phyloP scores from a whole-genome alignment of 2,113 vertebrate genomes.

The Platysteira castanea region DNA sequence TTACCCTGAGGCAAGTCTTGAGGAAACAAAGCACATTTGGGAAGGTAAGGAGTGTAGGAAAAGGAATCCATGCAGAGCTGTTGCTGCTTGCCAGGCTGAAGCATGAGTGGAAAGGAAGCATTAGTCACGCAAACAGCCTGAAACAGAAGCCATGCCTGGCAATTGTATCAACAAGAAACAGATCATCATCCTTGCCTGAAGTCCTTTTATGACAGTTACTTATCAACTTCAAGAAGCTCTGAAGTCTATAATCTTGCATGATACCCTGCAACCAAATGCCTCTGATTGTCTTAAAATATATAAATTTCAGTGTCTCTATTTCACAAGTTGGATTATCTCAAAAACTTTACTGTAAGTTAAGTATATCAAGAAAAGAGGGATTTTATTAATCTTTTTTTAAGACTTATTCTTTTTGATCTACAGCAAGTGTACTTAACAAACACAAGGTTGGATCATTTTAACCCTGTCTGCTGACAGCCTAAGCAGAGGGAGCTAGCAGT shows the following conservation, averaged over 20 bases:
- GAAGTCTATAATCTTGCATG: neutral
- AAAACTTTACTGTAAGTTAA: neutral
- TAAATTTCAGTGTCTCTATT: neutral
- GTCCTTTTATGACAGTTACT: neutral
- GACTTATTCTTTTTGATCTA: neutral
- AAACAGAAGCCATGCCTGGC: slow-evolving; percentile 10
- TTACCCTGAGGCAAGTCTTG: neutral
- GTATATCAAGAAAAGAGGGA: neutral
- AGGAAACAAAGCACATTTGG: neutral
- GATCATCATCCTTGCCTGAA: neutral
- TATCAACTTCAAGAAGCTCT: slow-evolving; percentile 2
- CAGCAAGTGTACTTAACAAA: neutral
- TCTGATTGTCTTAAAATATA: neutral
- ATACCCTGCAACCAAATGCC: neutral
- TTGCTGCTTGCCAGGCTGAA: neutral
- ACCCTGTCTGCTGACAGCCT: neutral
- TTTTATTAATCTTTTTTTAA: neutral
- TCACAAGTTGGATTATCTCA: neutral
- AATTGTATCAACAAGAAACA: slow-evolving; percentile 8
- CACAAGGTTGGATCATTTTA: neutral
- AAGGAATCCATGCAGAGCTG: neutral
- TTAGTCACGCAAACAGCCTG: neutral
- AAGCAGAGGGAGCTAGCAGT: neutral
- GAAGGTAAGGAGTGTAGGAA: neutral
- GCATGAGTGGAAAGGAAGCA: neutral